These are phyloP conservation scores for Phrixothrix hirtus DNA, from an alignment of 2,888 invertebrate genomes.

Conservation along the genomic window DNA sequence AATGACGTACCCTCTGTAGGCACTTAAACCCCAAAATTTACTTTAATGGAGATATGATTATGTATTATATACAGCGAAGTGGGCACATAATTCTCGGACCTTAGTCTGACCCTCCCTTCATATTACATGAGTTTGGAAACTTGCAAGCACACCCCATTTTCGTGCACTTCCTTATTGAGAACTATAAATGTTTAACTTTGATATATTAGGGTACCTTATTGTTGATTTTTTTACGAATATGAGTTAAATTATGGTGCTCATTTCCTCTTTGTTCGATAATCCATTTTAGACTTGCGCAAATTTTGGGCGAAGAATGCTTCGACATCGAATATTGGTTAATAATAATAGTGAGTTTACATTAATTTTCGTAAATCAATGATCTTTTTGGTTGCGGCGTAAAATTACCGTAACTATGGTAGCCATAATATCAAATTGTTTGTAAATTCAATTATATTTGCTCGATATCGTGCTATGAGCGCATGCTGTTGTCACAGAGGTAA, in stretches of 20 bases:
- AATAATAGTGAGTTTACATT: no score
- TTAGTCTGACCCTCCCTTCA: conserved; percentile 5
- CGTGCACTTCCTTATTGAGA: conserved; percentile 6
- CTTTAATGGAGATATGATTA: conserved; percentile 11
- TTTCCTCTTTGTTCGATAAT: not conserved
- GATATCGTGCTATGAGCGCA: conserved; percentile 17
- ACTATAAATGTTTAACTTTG: conserved; percentile 11
- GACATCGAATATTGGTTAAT: no score
- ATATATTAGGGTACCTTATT: conserved; percentile 8
- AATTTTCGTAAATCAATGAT: no score
- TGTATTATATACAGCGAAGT: conserved; percentile 6
- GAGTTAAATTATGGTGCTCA: not conserved
- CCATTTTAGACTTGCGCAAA: no score
- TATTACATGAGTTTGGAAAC: conserved; percentile 16
- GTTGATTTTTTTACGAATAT: not conserved
- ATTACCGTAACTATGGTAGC: conserved; percentile 14
- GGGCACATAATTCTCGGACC: conserved; percentile 8
- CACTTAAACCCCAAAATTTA: not conserved
- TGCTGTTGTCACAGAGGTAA: conserved; percentile 15
- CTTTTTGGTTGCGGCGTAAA: conserved; percentile 7
- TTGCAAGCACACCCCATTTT: conserved; percentile 6
- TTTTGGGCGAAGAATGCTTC: no score
- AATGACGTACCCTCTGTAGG: not conserved
- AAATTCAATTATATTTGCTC: conserved; percentile 16
- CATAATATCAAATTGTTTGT: conserved; percentile 16